phyloP scores from a whole-genome alignment of 1,140 invertebrate species.

The Hylyphantes graminicola region DNA sequence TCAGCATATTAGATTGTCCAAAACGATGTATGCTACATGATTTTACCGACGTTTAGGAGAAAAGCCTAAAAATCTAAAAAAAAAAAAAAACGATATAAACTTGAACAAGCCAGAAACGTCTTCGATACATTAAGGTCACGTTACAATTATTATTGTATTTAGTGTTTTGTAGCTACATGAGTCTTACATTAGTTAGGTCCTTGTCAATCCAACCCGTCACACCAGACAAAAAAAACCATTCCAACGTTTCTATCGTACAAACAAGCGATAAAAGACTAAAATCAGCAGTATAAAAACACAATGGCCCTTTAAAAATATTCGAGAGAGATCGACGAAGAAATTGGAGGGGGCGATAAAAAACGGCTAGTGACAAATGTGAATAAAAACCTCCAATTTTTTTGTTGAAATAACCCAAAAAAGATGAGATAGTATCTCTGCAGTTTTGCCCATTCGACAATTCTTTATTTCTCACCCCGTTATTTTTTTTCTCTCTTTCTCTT shows the following conservation, averaged over 20 bases:
- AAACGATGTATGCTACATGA: too few relatives aligned
- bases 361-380: slow-evolving; percentile 47
- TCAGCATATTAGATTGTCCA: too few relatives aligned
- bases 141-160: too few relatives aligned
- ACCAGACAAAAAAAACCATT: slow-evolving; percentile 1
- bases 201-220: too few relatives aligned
- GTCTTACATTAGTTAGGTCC: too few relatives aligned
- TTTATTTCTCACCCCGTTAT: slow-evolving; percentile 44
- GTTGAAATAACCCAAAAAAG: slow-evolving; percentile 20
- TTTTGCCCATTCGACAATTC: slow-evolving; percentile 56
- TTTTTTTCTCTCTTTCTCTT: slow-evolving; percentile 35
- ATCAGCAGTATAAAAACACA: slow-evolving; percentile 58
- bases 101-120: too few relatives aligned
- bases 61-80: too few relatives aligned
- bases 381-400: slow-evolving; percentile 28
- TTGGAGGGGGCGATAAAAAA: slow-evolving; percentile 4
- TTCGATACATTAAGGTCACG: too few relatives aligned
- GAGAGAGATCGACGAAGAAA: slow-evolving; percentile 10
- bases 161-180: too few relatives aligned
- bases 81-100: too few relatives aligned
- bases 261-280: slow-evolving; percentile 56
- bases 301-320: slow-evolving; percentile 56
- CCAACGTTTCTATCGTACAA: slow-evolving; percentile 10
- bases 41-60: too few relatives aligned
- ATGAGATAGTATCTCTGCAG: slow-evolving; percentile 38